Percentiles rank a stretch among this genome's conserved stretches.
phyloP scores from a whole-genome alignment of 2,888 invertebrate species.

The Galeruca laticollis region DNA sequence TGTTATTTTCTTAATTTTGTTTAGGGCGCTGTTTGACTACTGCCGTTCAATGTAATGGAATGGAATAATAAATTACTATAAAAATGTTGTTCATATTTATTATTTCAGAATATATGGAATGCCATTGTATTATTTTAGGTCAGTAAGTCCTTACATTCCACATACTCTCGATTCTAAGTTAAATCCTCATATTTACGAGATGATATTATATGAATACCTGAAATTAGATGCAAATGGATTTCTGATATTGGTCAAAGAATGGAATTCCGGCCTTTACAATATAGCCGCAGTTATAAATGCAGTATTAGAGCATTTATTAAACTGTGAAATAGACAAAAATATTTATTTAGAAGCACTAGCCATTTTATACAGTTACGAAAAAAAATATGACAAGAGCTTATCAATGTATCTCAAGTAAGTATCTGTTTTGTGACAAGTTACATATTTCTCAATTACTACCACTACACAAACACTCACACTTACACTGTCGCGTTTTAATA shows the following conservation, averaged over 20 bases:
- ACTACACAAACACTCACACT: no score
- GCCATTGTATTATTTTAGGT: slow-evolving; percentile 64
- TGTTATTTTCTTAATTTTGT: no score
- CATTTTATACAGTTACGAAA: slow-evolving; percentile 87
- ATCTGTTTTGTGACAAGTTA: neutral
- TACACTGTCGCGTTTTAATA: no score
- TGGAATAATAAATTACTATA: no score
- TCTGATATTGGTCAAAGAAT: slow-evolving; percentile 85
- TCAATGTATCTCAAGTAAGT: slow-evolving; percentile 87
- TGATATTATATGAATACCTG: slow-evolving; percentile 93
- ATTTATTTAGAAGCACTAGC: slow-evolving; percentile 89
- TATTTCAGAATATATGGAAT: neutral
- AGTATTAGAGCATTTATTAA: slow-evolving; percentile 82
- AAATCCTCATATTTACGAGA: slow-evolving; percentile 90
- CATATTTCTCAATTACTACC: no score
- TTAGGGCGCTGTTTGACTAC: no score
- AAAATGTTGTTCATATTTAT: neutral
- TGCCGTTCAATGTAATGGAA: no score
- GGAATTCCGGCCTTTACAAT: slow-evolving; percentile 87
- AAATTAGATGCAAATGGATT: slow-evolving; percentile 88
- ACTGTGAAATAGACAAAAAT: slow-evolving; percentile 78
- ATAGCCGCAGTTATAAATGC: slow-evolving; percentile 87
- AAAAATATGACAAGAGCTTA: slow-evolving; percentile 91
- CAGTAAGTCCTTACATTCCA: slow-evolving; percentile 85
- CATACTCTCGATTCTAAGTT: slow-evolving; percentile 78